Evolutionary conservation across 2,113 vertebrate genomes (phyloP).

Genomic region (Ochotona princeps): DNA sequence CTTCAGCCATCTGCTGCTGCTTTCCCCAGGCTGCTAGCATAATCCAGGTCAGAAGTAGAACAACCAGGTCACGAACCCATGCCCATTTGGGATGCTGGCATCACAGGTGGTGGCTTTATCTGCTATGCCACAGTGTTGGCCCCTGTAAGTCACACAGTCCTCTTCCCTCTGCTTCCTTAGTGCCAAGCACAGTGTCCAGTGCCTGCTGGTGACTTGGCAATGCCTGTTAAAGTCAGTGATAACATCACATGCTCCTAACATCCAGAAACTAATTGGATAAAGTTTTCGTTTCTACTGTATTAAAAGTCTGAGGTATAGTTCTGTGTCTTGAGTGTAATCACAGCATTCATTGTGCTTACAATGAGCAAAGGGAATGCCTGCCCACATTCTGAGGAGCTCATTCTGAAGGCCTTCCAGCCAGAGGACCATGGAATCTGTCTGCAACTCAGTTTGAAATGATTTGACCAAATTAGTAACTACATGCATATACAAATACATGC

Average conservation of each 20-base stretch:
- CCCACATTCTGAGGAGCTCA: not conserved
- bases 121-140: too few relatives aligned
- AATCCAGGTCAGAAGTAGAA: too few relatives aligned
- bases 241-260: not conserved
- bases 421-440: not conserved
- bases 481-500: not conserved
- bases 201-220: not conserved
- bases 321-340: not conserved
- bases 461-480: not conserved
- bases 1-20: too few relatives aligned
- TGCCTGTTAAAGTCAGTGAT: not conserved
- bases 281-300: not conserved
- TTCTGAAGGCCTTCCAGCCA: not conserved
- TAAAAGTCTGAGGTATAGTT: not conserved
- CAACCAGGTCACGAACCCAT: too few relatives aligned
- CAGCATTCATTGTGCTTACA: not conserved
- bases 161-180: not conserved
- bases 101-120: too few relatives aligned
- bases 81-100: too few relatives aligned
- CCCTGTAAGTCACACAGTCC: not conserved
- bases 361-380: not conserved
- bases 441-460: conserved; percentile 30
- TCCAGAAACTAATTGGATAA: not conserved
- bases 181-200: not conserved
- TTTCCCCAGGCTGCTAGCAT: too few relatives aligned